These are phyloP conservation scores for Agapostemon virescens DNA, from an alignment of 2,888 invertebrate genomes.

Conservation along the genomic window DNA sequence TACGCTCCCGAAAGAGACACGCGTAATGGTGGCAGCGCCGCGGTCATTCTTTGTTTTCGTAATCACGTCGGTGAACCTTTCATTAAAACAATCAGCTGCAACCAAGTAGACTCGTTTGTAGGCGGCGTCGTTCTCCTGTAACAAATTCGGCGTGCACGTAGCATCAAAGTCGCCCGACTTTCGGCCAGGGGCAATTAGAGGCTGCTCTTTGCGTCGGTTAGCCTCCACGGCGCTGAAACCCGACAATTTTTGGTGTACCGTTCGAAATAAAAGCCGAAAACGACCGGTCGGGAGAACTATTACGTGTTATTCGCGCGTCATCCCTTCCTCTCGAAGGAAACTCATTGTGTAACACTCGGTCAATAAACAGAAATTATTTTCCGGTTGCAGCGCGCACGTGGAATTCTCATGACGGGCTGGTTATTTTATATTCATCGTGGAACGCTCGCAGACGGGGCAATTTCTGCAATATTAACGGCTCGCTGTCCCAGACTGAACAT, in stretches of 20 bases:
- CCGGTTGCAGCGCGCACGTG: background rate
- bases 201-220: constrained; percentile 5
- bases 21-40: background rate
- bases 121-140: constrained; percentile 3
- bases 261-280: constrained; percentile 19
- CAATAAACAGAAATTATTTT: constrained; percentile 37
- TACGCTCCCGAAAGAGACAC: background rate
- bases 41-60: background rate
- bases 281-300: background rate
- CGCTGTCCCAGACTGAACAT: background rate
- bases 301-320: background rate
- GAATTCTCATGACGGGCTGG: constrained; percentile 6
- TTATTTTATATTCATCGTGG: constrained; percentile 16
- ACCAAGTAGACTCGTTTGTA: background rate
- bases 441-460: background rate
- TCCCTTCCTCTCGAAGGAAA: background rate
- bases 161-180: constrained; percentile 25
- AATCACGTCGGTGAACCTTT: constrained; percentile 3
- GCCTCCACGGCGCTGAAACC: background rate
- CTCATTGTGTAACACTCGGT: constrained; percentile 5
- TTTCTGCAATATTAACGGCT: constrained; percentile 5
- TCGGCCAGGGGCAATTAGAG: constrained; percentile 29
- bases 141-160: constrained; percentile 4
- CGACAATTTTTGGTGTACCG: constrained; percentile 28
- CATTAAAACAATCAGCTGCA: constrained; percentile 16